Evolutionary conservation across 2,888 invertebrate species (phyloP).

Genomic region (Conops quadrifasciatus): DNA sequence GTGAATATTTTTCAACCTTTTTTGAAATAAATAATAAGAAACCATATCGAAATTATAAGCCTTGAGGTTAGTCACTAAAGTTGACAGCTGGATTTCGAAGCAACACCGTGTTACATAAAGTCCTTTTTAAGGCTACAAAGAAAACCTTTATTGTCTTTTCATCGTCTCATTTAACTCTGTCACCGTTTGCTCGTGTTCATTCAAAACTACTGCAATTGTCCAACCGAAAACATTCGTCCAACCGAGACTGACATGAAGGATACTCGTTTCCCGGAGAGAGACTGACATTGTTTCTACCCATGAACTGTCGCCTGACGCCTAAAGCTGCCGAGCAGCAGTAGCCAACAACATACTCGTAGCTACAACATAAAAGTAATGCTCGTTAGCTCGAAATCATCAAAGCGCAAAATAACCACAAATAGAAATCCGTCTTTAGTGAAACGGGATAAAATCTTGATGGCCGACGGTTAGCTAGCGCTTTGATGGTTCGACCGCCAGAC

Average conservation of each 20-base stretch:
- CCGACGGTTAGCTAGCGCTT: slow-evolving; percentile 8
- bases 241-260: neutral
- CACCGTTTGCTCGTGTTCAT: neutral
- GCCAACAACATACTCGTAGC: slow-evolving; percentile 6
- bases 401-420: slow-evolving; percentile 12
- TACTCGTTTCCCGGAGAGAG: no score
- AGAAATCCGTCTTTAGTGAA: slow-evolving; percentile 35
- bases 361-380: neutral
- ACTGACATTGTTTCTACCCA: neutral
- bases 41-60: no score
- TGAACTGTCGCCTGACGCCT: neutral
- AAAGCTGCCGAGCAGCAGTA: neutral
- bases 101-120: no score
- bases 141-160: neutral
- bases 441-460: slow-evolving; percentile 38
- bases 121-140: neutral
- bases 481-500: no score
- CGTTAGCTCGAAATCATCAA: slow-evolving; percentile 24
- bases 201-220: neutral
- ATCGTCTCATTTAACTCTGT: no score
- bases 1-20: no score
- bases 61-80: no score
- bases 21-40: no score
- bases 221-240: neutral
- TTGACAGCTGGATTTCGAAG: no score